These are phyloP conservation scores for Caenorhabditis tropicalis DNA, from an alignment of 1,140 invertebrate genomes.

Conservation along the genomic window DNA sequence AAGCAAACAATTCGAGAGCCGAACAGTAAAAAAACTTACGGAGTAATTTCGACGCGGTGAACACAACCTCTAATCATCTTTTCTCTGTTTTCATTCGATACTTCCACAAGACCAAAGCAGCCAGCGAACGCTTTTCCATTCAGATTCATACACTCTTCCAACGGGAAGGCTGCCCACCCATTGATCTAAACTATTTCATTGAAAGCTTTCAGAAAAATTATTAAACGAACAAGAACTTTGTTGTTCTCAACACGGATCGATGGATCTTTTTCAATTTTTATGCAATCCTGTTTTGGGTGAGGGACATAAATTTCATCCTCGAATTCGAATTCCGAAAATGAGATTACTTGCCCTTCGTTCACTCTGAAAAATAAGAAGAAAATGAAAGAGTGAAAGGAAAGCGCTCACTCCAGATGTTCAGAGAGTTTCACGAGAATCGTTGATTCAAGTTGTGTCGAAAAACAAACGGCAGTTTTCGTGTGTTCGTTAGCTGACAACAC, in stretches of 20 bases:
- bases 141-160: no score
- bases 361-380: no score
- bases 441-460: background rate
- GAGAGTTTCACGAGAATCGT: background rate
- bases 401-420: background rate
- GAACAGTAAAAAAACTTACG: no score
- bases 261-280: background rate
- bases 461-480: background rate
- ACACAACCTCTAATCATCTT: no score
- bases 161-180: background rate
- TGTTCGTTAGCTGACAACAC: background rate
- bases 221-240: background rate
- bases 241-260: background rate
- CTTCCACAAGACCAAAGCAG: no score
- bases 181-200: no score
- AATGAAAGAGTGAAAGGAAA: no score
- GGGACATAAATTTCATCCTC: background rate
- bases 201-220: background rate
- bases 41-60: no score
- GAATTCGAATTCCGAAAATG: background rate
- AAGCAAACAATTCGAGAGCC: no score
- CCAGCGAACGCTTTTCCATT: no score
- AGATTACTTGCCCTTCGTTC: background rate
- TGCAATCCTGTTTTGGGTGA: background rate
- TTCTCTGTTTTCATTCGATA: no score